These are phyloP conservation scores for Lycophotia porphyrea DNA, from an alignment of 2,888 invertebrate genomes.

Conservation along the genomic window DNA sequence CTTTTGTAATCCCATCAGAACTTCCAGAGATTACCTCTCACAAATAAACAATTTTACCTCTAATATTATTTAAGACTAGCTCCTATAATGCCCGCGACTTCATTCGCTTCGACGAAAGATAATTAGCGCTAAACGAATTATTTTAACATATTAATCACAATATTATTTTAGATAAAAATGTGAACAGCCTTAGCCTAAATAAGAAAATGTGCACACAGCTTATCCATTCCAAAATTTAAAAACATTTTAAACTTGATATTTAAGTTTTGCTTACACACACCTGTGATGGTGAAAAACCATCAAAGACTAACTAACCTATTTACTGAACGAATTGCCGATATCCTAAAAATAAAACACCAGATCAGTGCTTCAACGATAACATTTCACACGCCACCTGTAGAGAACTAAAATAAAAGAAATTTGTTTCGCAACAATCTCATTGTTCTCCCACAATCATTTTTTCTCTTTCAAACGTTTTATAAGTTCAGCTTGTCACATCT, in stretches of 20 bases:
- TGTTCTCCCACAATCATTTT: conserved; percentile 67
- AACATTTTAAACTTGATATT: background rate
- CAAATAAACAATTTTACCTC: background rate
- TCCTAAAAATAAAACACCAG: conserved; percentile 11
- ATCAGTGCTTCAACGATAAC: background rate
- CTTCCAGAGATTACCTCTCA: background rate
- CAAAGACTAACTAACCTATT: background rate
- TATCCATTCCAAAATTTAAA: background rate
- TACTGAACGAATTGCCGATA: background rate
- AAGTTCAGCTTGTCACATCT: conserved; percentile 61
- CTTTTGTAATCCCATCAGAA: background rate
- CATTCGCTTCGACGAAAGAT: background rate
- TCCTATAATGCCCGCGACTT: background rate
- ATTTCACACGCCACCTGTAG: conserved; percentile 60
- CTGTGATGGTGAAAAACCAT: background rate
- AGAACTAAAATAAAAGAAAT: conserved; percentile 48
- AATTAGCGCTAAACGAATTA: background rate
- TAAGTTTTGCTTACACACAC: background rate
- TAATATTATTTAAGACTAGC: background rate
- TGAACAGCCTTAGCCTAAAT: too few species aligned
- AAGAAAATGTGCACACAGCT: background rate
- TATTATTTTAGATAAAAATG: background rate
- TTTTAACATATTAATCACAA: background rate
- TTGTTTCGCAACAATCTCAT: conserved; percentile 77
- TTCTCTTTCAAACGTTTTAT: conserved; percentile 71